Percentiles rank a stretch among this genome's conserved stretches.
These are phyloP conservation scores for Apeira syringaria DNA, from an alignment of 2,888 invertebrate genomes.

Conservation along the genomic window DNA sequence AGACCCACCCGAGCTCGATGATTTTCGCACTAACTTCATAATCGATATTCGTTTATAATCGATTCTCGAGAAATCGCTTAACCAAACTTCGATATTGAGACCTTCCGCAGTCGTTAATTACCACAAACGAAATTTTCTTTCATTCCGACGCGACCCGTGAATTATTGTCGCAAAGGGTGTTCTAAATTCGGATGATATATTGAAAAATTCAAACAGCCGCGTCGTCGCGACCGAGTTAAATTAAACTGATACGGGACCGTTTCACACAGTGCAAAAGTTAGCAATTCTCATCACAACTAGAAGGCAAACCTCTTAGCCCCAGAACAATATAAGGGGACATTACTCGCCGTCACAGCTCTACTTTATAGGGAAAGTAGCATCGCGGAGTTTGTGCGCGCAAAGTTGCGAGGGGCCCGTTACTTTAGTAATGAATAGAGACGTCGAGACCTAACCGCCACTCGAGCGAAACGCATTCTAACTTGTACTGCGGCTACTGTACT, in stretches of 20 bases:
- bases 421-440: slow-evolving; percentile 79
- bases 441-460: slow-evolving; percentile 70
- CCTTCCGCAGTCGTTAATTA: slow-evolving; percentile 61
- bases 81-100: slow-evolving; percentile 56
- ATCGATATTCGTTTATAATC: slow-evolving; percentile 72
- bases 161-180: slow-evolving; percentile 14
- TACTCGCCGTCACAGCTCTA: slow-evolving; percentile 81
- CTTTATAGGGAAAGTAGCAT: slow-evolving; percentile 79
- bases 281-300: slow-evolving; percentile 75
- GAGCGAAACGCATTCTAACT: slow-evolving; percentile 69
- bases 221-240: slow-evolving; percentile 44
- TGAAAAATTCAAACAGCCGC: slow-evolving; percentile 51
- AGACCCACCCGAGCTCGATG: slow-evolving; percentile 68
- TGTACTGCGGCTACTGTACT: slow-evolving; percentile 52
- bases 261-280: slow-evolving; percentile 70
- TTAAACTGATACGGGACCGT: too few relatives aligned
- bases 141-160: slow-evolving; percentile 28
- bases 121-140: slow-evolving; percentile 55
- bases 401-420: slow-evolving; percentile 71
- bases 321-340: slow-evolving; percentile 81
- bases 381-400: slow-evolving; percentile 71
- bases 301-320: slow-evolving; percentile 80
- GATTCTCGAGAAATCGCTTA: slow-evolving; percentile 62
- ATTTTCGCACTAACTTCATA: slow-evolving; percentile 78
- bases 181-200: slow-evolving; percentile 32